phyloP scores from a whole-genome alignment of 2,888 invertebrate genomes.

The Tinea semifulvella region DNA sequence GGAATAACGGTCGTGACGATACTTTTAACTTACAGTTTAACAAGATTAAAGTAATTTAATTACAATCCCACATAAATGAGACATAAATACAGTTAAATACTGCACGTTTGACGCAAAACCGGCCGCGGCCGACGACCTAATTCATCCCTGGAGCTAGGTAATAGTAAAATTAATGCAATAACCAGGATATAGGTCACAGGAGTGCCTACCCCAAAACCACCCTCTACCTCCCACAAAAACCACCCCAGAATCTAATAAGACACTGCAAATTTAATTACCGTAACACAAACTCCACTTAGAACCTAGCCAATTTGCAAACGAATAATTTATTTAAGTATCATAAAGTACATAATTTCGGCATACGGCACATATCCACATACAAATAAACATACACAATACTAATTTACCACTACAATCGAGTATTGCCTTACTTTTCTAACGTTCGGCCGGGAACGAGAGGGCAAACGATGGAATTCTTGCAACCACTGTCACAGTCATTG shows the following conservation, averaged over 20 bases:
- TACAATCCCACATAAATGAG: too few relatives aligned
- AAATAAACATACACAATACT: conserved; percentile 28
- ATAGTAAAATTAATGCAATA: conserved; percentile 62
- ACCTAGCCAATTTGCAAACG: not conserved
- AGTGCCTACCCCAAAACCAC: conserved; percentile 45
- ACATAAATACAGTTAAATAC: conserved; percentile 26
- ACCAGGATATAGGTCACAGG: conserved; percentile 66
- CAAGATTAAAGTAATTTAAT: too few relatives aligned
- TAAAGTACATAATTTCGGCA: conserved; percentile 7
- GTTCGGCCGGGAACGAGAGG: conserved; percentile 36
- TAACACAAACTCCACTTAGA: conserved; percentile 15
- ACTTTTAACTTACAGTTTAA: too few relatives aligned
- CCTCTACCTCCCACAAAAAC: conserved; percentile 29
- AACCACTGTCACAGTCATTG: conserved; percentile 51
- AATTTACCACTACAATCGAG: conserved; percentile 25
- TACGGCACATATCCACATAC: conserved; percentile 16
- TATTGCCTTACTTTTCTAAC: conserved; percentile 42
- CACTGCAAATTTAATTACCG: conserved; percentile 37
- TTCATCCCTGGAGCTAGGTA: conserved; percentile 54
- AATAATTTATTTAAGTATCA: not conserved
- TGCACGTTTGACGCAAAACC: conserved; percentile 41
- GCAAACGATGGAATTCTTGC: conserved; percentile 38
- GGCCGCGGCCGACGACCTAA: conserved; percentile 38
- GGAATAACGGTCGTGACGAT: too few relatives aligned
- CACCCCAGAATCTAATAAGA: conserved; percentile 33